Evolutionary conservation across 2,113 vertebrate species (phyloP).

Genomic region (Tetraodon nigroviridis): DNA sequence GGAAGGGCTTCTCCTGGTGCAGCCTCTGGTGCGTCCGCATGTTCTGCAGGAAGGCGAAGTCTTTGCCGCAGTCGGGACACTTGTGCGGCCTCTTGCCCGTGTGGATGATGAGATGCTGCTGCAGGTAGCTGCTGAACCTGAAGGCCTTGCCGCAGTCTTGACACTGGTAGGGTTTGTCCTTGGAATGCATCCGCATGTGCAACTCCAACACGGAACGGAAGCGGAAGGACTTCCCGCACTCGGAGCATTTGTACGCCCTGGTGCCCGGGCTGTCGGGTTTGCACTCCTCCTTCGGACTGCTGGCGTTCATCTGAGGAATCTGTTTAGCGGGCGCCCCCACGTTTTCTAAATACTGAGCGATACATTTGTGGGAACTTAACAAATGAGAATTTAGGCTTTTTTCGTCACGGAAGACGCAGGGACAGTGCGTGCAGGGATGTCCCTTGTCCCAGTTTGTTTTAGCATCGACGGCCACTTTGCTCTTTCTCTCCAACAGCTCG

Average conservation of each 20-base stretch:
- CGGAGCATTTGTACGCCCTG: conserved; percentile 66
- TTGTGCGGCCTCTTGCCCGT: conserved; percentile 77
- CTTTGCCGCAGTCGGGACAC: conserved; percentile 77
- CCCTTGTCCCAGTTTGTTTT: conserved; percentile 52
- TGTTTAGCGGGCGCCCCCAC: conserved; percentile 14
- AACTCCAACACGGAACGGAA: conserved; percentile 76
- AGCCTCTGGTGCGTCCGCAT: conserved; percentile 77
- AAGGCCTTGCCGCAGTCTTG: conserved; percentile 75
- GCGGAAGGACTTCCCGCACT: conserved; percentile 75
- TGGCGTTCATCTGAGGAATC: conserved; percentile 20
- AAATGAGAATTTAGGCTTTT: conserved; percentile 62
- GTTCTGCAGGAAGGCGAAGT: conserved; percentile 78
- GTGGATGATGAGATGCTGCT: conserved; percentile 77
- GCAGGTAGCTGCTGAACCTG: conserved; percentile 75
- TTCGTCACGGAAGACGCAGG: conserved; percentile 60
- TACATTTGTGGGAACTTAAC: conserved; percentile 57
- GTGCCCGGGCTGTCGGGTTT: conserved; percentile 38
- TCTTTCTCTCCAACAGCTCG: conserved; percentile 52
- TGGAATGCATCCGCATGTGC: conserved; percentile 77
- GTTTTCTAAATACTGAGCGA: conserved; percentile 43
- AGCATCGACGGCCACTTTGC: conserved; percentile 23
- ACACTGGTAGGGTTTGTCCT: conserved; percentile 75
- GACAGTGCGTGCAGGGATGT: conserved; percentile 67
- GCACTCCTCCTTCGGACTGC: conserved; percentile 41
- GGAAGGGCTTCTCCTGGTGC: conserved; percentile 77